These are phyloP conservation scores for Sprattus sprattus DNA, from an alignment of 2,113 vertebrate species.

Conservation along the genomic window DNA sequence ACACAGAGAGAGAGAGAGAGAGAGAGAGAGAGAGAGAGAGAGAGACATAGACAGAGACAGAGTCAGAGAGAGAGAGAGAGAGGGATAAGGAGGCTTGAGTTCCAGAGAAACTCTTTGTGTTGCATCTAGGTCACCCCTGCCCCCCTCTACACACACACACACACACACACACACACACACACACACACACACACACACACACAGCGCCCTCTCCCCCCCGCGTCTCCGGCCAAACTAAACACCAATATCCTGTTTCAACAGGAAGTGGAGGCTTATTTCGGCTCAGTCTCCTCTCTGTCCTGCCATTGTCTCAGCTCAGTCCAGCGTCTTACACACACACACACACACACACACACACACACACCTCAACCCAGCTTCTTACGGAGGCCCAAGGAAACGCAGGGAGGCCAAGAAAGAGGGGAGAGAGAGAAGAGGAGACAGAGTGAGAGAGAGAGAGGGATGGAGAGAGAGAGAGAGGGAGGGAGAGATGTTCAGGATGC, in stretches of 20 bases:
- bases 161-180: too few species aligned
- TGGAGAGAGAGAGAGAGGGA: too few species aligned
- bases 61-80: constrained; percentile 32
- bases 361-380: too few species aligned
- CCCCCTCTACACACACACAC: constrained; percentile 4
- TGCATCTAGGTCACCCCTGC: constrained; percentile 25
- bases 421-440: background rate
- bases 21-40: background rate
- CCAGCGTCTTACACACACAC: constrained; percentile 10
- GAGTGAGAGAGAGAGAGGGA: constrained; percentile 40
- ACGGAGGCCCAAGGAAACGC: too few species aligned
- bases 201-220: constrained; percentile 37
- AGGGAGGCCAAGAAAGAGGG: too few species aligned
- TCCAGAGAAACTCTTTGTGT: too few species aligned
- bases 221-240: constrained; percentile 24
- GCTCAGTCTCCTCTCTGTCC: constrained; percentile 51
- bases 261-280: constrained; percentile 52
- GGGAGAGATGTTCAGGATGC: too few species aligned
- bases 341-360: too few species aligned
- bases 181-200: too few species aligned
- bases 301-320: constrained; percentile 60
- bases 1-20: constrained; percentile 20
- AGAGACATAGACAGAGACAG: constrained; percentile 24
- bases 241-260: constrained; percentile 63
- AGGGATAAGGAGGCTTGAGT: background rate